Evolutionary conservation across 2,797 vertebrate species (phyloP), one percentile per base, ranked within the genome.

Genomic region (Synaphobranchus kaupii): DNA sequence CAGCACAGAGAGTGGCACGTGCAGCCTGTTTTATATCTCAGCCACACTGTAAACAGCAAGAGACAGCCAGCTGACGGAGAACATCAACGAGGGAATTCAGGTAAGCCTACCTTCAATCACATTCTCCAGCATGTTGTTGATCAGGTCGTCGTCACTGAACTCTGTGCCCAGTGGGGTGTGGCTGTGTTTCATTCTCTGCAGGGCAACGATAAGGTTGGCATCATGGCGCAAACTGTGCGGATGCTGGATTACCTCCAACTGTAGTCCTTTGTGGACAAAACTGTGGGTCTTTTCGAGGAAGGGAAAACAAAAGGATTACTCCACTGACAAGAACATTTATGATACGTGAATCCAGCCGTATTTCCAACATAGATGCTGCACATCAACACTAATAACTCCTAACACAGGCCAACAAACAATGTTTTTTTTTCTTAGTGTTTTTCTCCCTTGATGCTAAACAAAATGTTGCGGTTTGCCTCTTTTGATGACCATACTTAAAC

Each of bases 151-250:
- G 4, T 94, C 93, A 6, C 58, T 92, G 90, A 92, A 93, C 34
- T 91, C 87, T 10, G 84, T 84, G 28, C 84, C 84, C 85, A 85
- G 39, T 80, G 73, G 7, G 0, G 15, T 0, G 81, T 3, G n/a
- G 39, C 22, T 60, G 63, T 1, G 48, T 89, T 92, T 93, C 0
- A 95, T 73, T 87, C 89, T 89, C 85, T 95, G 92, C n/a, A 92
- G 80, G 89, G 93, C 92, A 1, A 94, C 88, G 87, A 95, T 85
- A 47, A 96, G 91, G 91, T 94, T 91, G 73, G 71, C 93, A 0
- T 94, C 90, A 0, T 13, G 17, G 58, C 0, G 93, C 93, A 95
- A 90, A 0, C 87, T 92, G 63, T 89, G 17, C 0, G 93, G 92
- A 52, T 94, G 92, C 0, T 91, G 86, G 58, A 76, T 83, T 6